Conservation (phyloP, 2,888 invertebrate species). For the Hypsopygia costalis region DNA sequence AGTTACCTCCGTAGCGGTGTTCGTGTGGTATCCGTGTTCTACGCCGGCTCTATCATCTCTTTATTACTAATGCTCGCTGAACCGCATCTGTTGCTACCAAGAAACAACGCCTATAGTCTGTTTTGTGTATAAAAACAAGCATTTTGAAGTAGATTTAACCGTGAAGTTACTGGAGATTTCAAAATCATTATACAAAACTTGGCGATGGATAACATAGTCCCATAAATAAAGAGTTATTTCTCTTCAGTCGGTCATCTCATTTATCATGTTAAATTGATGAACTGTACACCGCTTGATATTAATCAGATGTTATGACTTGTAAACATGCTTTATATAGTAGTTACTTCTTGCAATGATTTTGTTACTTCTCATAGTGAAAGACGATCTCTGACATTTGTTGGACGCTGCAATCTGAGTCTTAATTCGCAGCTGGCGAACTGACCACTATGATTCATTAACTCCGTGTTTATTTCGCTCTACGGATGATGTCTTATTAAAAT, state of each 20-base stretch:
- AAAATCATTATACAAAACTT: neutral
- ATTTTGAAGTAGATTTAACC: slow-evolving; percentile 6
- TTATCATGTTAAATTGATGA: slow-evolving; percentile 6
- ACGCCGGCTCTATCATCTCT: neutral
- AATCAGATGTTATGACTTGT: slow-evolving; percentile 5
- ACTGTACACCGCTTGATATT: slow-evolving; percentile 4
- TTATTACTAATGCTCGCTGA: too few species aligned
- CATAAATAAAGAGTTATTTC: neutral
- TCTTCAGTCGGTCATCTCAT: slow-evolving; percentile 2
- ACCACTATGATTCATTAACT: slow-evolving; percentile 57
- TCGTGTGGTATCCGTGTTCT: slow-evolving; percentile 6
- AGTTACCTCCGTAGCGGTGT: slow-evolving; percentile 6
- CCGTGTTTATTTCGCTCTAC: slow-evolving; percentile 33
- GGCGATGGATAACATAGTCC: too few species aligned
- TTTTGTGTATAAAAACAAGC: slow-evolving; percentile 4
- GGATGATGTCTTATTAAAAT: slow-evolving; percentile 27
- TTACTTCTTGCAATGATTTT: slow-evolving; percentile 22
- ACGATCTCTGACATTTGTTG: slow-evolving; percentile 47
- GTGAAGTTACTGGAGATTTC: slow-evolving; percentile 4
- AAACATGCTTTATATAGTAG: slow-evolving; percentile 1
- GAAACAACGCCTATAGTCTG: slow-evolving; percentile 1
- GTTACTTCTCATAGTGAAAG: slow-evolving; percentile 50
- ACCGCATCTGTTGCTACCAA: neutral
- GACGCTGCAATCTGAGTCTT: slow-evolving; percentile 55
- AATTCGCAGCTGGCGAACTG: slow-evolving; percentile 58